Evolutionary conservation across 2,888 invertebrate species (phyloP), one percentile per base, ranked within the genome.

Genomic region (Platycheirus albimanus): DNA sequence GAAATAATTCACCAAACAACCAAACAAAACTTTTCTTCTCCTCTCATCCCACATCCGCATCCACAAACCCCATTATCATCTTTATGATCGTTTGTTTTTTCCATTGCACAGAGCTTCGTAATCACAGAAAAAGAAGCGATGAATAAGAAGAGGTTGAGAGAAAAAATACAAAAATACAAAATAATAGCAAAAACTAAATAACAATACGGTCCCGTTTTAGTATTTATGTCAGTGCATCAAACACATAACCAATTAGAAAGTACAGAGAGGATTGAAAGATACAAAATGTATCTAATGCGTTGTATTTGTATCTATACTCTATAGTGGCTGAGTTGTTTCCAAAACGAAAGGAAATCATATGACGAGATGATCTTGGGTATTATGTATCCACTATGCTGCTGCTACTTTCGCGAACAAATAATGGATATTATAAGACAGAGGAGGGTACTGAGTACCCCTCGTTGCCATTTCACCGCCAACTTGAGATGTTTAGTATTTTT

Each of bases 181-280:
- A n/a, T n/a, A n/a, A n/a, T n/a, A n/a, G n/a, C n/a, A n/a, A n/a
- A n/a, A n/a, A n/a, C n/a, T n/a, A n/a, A 81, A 77, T 63, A 72
- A 83, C 72, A 83, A 83, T 78, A 64, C 78, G 67, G 56, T 54
- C 47, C 54, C 45, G 76, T 30, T 71, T 83, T 52, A 61, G 47
- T 67, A 72, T 83, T 72, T 77, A 83, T 77, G 83, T 78, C 83
- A 74, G 83, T 72, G 83, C 78, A 78, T 83, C 78, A 78, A 78
- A 83, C 69, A 83, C 83, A 78, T 83, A 83, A 83, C 83, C 83
- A 83, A 83, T 83, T 83, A 83, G 83, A 83, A 83, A 83, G 83
- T 83, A 83, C 78, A 63, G 69, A 56, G 56, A 52, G 78, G 69
- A 77, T 63, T 58, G 78, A 76, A 56, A 71, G 78, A 78, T 78